Evolutionary conservation across 2,797 vertebrate genomes (phyloP).

Genomic region (Garrulus glandarius): DNA sequence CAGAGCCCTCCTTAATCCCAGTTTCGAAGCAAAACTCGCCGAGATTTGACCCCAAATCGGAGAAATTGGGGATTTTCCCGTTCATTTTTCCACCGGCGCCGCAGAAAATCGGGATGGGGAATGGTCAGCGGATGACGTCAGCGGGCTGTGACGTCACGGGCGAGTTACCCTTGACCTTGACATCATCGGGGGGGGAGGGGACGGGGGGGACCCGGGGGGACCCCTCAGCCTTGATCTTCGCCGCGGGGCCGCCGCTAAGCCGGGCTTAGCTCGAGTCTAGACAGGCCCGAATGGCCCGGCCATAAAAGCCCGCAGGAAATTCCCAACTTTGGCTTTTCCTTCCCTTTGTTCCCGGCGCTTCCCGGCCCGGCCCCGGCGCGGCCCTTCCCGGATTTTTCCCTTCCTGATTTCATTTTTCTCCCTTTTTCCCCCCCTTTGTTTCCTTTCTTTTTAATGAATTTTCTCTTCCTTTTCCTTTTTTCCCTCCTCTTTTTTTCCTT

Average conservation of each 20-base stretch:
- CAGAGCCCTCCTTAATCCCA: fast-evolving
- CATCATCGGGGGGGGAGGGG: neutral
- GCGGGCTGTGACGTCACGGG: neutral
- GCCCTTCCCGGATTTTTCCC: no score
- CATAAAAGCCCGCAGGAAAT: neutral
- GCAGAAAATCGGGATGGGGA: neutral
- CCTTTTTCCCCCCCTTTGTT: neutral
- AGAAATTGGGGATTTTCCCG: neutral
- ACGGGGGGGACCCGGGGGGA: no score
- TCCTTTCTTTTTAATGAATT: neutral
- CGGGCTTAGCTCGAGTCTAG: no score
- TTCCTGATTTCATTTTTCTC: neutral
- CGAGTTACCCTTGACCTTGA: neutral
- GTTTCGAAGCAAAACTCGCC: fast-evolving
- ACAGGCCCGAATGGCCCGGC: no score
- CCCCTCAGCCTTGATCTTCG: no score
- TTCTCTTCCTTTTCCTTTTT: no score
- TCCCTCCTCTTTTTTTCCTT: no score
- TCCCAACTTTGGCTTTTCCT: neutral
- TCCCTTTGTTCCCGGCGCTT: neutral
- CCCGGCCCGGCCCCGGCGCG: no score
- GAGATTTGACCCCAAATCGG: neutral
- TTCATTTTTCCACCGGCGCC: fast-evolving
- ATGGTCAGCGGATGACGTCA: neutral
- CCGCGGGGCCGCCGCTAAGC: no score